Conservation (phyloP, 2,888 invertebrate species). For the Apamea sordens region DNA sequence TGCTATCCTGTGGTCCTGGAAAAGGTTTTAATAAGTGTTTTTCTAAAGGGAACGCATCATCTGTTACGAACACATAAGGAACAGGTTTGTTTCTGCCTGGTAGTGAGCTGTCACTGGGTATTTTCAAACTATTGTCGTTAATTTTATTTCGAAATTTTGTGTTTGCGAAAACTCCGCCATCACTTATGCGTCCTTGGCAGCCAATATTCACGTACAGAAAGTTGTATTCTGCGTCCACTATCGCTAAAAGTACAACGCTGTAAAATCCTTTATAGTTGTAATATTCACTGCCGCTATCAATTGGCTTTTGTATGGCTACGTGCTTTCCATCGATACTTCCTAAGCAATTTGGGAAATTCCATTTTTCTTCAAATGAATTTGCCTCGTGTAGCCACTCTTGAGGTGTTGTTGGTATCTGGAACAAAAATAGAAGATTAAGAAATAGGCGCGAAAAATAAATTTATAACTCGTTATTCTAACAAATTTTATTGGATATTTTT, state of each 20-base stretch:
- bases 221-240: constrained; percentile 56
- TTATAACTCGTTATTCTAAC: too few species aligned
- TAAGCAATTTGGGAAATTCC: constrained; percentile 53
- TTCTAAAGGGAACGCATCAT: constrained; percentile 62
- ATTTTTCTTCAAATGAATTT: too few species aligned
- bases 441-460: too few species aligned
- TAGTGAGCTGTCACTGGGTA: constrained; percentile 47
- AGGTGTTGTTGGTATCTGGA: too few species aligned
- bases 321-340: constrained; percentile 38
- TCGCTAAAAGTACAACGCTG: constrained; percentile 54
- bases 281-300: constrained; percentile 50
- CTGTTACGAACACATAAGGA: constrained; percentile 61
- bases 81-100: constrained; percentile 53
- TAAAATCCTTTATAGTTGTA: constrained; percentile 57
- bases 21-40: constrained; percentile 56
- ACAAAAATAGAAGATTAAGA: too few species aligned
- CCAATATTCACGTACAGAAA: constrained; percentile 57
- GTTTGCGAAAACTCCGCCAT: constrained; percentile 62
- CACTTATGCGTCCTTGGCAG: constrained; percentile 62
- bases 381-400: too few species aligned
- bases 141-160: constrained; percentile 49
- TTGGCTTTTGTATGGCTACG: constrained; percentile 40
- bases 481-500: too few species aligned
- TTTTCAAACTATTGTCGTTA: constrained; percentile 52
- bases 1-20: constrained; percentile 60